phyloP scores from a whole-genome alignment of 2,797 vertebrate genomes.

The Mus spretus region DNA sequence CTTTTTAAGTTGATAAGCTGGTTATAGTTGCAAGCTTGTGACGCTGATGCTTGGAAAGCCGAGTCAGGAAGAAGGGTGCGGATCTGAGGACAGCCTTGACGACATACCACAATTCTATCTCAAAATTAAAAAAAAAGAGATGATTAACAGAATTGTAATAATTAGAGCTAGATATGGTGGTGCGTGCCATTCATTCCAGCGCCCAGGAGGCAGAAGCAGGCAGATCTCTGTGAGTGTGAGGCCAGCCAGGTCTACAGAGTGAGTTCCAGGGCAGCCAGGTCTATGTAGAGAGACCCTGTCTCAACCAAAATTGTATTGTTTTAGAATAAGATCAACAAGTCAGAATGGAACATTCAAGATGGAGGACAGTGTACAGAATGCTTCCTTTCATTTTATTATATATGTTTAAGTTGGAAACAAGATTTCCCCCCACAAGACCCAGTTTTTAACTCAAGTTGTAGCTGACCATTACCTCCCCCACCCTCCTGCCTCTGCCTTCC shows the following conservation, averaged over 20 bases:
- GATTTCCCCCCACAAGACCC: background rate
- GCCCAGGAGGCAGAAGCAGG: background rate
- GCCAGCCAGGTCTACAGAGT: background rate
- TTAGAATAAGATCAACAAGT: background rate
- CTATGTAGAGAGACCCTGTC: background rate
- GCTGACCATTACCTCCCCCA: background rate
- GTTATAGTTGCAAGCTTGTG: background rate
- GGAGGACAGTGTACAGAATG: background rate
- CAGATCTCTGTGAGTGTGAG: background rate
- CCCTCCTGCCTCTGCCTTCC: background rate
- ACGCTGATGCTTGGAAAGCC: background rate
- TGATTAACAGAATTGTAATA: background rate
- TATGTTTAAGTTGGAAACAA: background rate
- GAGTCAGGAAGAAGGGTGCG: background rate
- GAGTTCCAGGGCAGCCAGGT: background rate
- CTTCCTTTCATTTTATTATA: background rate
- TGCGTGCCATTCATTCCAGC: background rate
- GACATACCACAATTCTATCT: background rate
- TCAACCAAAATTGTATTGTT: slow-evolving; percentile 36
- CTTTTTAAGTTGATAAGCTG: background rate
- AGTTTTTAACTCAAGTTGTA: background rate
- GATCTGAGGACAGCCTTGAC: background rate
- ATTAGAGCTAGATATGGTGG: too few relatives aligned
- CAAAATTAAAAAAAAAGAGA: background rate
- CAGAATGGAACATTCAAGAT: background rate